Evolutionary conservation across 2,113 vertebrate species (phyloP).

Genomic region (Sisor rabdophorus): DNA sequence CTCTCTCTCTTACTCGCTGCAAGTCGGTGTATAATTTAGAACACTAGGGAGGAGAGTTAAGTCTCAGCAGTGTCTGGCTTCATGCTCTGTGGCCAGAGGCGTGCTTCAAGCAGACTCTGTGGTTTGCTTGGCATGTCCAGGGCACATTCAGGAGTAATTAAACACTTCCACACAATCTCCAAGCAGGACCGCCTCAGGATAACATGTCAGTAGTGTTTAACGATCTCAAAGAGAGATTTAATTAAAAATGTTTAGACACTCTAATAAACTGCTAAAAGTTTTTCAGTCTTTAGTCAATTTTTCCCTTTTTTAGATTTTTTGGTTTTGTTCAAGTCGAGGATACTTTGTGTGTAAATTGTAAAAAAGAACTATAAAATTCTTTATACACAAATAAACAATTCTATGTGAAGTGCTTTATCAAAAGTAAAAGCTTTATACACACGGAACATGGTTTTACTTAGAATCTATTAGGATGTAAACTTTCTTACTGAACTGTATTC

Average conservation of each 20-base stretch:
- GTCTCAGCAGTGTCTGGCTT: conserved; percentile 37
- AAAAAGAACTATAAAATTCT: not conserved
- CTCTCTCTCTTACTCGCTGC: conserved; percentile 8
- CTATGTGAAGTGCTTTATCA: no score
- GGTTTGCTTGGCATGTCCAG: conserved; percentile 47
- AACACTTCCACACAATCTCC: conserved; percentile 49
- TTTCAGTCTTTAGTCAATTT: no score
- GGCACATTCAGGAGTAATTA: conserved; percentile 50
- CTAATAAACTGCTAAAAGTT: not conserved
- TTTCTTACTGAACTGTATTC: not conserved
- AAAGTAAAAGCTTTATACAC: no score
- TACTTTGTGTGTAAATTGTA: not conserved
- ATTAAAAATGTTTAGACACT: not conserved
- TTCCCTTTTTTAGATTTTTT: not conserved
- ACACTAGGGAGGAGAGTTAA: conserved; percentile 24
- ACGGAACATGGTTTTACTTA: not conserved
- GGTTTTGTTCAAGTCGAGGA: not conserved
- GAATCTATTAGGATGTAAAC: not conserved
- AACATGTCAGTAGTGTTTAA: conserved; percentile 47
- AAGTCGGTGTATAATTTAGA: conserved; percentile 28
- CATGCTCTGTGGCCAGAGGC: conserved; percentile 36
- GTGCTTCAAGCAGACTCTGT: conserved; percentile 43
- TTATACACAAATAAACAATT: no score
- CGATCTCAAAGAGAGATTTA: conserved; percentile 39
- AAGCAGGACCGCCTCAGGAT: conserved; percentile 41